Percentiles rank a stretch among this genome's conserved stretches.
Conservation (phyloP, 2,113 vertebrate species). For the Halcyon senegalensis region DNA sequence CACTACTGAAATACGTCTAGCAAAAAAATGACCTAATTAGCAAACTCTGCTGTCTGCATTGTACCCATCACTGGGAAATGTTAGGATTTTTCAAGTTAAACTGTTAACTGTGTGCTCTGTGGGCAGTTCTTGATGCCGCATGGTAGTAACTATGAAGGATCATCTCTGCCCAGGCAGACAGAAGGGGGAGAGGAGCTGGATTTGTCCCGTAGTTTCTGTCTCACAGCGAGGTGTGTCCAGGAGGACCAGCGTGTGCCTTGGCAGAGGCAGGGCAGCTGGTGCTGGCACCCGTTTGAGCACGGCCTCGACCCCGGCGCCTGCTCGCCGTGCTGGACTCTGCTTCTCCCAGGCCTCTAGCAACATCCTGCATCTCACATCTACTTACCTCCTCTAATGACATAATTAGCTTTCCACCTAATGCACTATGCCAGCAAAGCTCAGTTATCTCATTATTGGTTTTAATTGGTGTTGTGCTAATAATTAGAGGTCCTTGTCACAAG, state of each 20-base stretch:
- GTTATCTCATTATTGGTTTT: not conserved
- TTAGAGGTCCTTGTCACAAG: not conserved
- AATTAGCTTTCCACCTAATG: not conserved
- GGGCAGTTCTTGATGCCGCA: not conserved
- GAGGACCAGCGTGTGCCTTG: not conserved
- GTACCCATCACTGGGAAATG: not conserved
- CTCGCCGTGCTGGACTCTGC: accelerated
- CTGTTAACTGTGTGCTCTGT: not conserved
- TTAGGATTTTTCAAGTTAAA: not conserved
- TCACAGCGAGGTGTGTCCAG: not conserved
- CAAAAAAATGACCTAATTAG: conserved; percentile 46
- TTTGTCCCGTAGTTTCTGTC: not conserved
- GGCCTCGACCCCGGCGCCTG: accelerated
- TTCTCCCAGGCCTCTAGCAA: not conserved
- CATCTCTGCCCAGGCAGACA: not conserved
- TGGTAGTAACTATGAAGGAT: not conserved
- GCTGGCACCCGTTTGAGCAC: not conserved
- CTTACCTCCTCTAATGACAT: not conserved
- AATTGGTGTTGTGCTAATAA: not conserved
- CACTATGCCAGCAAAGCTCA: not conserved
- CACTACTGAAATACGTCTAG: not conserved
- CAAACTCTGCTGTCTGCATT: not conserved
- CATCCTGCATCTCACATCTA: not conserved
- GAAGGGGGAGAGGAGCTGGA: not conserved
- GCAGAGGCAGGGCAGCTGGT: not conserved